Evolutionary conservation across 2,888 invertebrate species (phyloP), one percentile per base, ranked within the genome.

Genomic region (Heteromyza rotundicornis): DNA sequence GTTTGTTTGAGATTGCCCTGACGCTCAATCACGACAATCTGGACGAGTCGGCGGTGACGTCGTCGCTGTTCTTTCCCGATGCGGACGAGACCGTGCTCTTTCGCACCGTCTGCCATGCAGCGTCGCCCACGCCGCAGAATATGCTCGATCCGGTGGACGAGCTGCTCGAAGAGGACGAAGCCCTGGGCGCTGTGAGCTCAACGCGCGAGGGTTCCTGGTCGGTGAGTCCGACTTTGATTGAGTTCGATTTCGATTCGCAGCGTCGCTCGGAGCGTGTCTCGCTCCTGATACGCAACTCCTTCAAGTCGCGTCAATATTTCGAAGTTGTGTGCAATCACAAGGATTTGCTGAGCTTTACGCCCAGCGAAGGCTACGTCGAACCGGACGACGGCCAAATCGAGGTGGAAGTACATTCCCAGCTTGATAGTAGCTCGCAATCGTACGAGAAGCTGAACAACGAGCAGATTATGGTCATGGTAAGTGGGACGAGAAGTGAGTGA

Each of bases 81-180:
- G 78, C 73, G 5, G 82, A 83, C 49, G 82, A 82, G 57, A 80
- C 83, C 0, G 75, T 83, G 1, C 62, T 83, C 0, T 83, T 82
- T 64, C 79, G 80, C 2, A 83, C 83, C 5, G 73, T 82, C 20
- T 78, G 77, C 44, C 70, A 69, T 1, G 67, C 68, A 8, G 69
- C 71, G 54, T 75, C 77, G 1, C 75, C 76, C 3, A 73, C 75
- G 3, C 62, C 67, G 1, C 63, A 62, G 7, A 64, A 68, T 16
- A 68, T 72, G 60, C 59, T 80, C 14, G 78, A 77, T 36, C 75
- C 78, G 0, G 77, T 77, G 3, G 73, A 80, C 60, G 79, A 80
- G 52, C 36, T 70, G 20, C 62, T 70, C 16, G 74, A 76, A 24
- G 65, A 64, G 27, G 63, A 60, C 7, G 75, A 69, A 16, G 67